Percentiles rank a stretch among this genome's conserved stretches.
These are phyloP conservation scores for Colostygia pectinataria DNA, from an alignment of 2,888 invertebrate genomes.

Conservation along the genomic window DNA sequence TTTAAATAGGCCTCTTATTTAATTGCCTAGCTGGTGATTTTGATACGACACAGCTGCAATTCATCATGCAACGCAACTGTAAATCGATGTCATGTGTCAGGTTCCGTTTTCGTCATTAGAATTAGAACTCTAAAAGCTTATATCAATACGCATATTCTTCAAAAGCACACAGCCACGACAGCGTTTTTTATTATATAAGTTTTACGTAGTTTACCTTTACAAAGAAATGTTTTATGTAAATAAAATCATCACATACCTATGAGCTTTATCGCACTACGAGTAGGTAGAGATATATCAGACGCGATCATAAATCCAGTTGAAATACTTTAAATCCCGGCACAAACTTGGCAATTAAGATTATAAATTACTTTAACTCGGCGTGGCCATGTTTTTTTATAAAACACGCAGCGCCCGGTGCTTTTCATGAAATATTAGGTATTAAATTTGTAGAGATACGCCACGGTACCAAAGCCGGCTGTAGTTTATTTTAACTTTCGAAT, in stretches of 20 bases:
- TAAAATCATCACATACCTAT: no score
- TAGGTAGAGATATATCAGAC: background rate
- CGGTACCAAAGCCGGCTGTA: constrained; percentile 12
- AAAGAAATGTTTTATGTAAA: no score
- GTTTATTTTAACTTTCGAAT: constrained; percentile 21
- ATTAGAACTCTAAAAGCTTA: no score
- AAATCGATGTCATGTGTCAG: no score
- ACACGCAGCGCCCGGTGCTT: constrained; percentile 1
- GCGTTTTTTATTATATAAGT: no score
- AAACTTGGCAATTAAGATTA: constrained; percentile 16
- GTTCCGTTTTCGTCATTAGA: no score
- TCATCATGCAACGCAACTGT: no score
- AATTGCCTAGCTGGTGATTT: no score
- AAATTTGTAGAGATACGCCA: constrained; percentile 26
- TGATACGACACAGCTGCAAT: no score
- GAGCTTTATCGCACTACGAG: background rate
- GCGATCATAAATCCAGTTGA: constrained; percentile 2
- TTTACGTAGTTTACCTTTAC: no score
- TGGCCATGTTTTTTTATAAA: constrained; percentile 12
- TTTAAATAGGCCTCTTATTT: background rate
- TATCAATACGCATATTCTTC: no score
- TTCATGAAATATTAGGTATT: constrained; percentile 25
- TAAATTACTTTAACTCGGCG: constrained; percentile 12
- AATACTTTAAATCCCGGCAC: constrained; percentile 5
- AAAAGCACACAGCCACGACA: no score